A percentile compares a stretch with the other conserved stretches of the same genome.
Evolutionary conservation across 2,888 invertebrate genomes (phyloP).

Genomic region (Zhengitettix transpicula): DNA sequence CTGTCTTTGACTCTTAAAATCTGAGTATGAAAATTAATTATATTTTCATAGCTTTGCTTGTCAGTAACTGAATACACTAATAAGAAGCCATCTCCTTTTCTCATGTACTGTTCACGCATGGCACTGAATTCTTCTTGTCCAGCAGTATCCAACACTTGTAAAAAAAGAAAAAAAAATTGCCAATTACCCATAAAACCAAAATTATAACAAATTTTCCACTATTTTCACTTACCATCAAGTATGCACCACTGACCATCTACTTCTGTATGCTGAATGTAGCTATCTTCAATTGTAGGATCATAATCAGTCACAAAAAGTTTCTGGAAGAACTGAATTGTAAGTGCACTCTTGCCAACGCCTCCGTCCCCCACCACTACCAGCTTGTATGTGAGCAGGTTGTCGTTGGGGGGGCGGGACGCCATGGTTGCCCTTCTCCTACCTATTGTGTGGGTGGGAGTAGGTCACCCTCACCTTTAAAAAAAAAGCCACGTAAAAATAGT

Average conservation of each 20-base stretch:
- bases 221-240: constrained; percentile 51
- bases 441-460: constrained; percentile 5
- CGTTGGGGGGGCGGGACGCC: constrained; percentile 54
- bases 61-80: constrained; percentile 88
- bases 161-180: constrained; percentile 14
- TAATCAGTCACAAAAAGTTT: constrained; percentile 88
- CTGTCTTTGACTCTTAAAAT: constrained; percentile 78
- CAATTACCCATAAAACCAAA: constrained; percentile 1
- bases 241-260: constrained; percentile 87
- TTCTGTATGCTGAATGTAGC: constrained; percentile 85
- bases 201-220: background rate
- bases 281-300: constrained; percentile 91
- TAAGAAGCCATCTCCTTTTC: constrained; percentile 85
- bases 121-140: constrained; percentile 94
- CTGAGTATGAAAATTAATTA: constrained; percentile 74
- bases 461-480: background rate
- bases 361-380: constrained; percentile 89
- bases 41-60: constrained; percentile 77
- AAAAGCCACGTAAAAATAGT: background rate
- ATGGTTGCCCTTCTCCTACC: constrained; percentile 16
- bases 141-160: constrained; percentile 78
- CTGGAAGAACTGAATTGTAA: constrained; percentile 93
- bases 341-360: constrained; percentile 88
- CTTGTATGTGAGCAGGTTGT: constrained; percentile 48
- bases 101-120: constrained; percentile 86